Evolutionary conservation across 2,113 vertebrate genomes (phyloP).

Genomic region (Oxyruncus cristatus): DNA sequence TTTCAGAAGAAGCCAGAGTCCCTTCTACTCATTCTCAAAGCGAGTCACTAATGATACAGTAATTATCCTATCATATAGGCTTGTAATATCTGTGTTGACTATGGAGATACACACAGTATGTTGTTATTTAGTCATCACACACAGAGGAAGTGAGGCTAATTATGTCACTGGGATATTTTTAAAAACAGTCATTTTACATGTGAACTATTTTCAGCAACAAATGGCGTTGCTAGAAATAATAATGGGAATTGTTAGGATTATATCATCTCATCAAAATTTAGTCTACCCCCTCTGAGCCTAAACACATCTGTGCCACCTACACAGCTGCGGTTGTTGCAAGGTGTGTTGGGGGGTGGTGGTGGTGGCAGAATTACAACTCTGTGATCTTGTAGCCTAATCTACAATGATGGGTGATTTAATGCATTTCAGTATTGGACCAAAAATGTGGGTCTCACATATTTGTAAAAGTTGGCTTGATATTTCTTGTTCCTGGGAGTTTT

Average conservation of each 20-base stretch:
- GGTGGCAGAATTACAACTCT: background rate
- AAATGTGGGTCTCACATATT: background rate
- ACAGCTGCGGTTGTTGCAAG: background rate
- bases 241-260: background rate
- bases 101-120: background rate
- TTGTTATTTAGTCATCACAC: background rate
- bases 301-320: background rate
- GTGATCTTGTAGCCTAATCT: background rate
- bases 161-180: background rate
- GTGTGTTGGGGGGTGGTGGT: background rate
- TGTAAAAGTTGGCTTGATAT: background rate
- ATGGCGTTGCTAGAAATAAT: background rate
- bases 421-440: background rate
- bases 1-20: background rate
- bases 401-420: background rate
- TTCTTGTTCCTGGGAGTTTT: background rate
- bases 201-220: background rate
- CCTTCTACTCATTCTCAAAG: background rate
- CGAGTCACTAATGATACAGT: background rate
- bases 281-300: background rate
- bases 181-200: background rate
- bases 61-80: background rate
- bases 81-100: background rate
- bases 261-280: background rate
- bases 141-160: conserved; percentile 9